A percentile compares a stretch with the other conserved stretches of the same genome.
Conservation (phyloP, 2,888 invertebrate species). For the Cheilosia vernalis region DNA sequence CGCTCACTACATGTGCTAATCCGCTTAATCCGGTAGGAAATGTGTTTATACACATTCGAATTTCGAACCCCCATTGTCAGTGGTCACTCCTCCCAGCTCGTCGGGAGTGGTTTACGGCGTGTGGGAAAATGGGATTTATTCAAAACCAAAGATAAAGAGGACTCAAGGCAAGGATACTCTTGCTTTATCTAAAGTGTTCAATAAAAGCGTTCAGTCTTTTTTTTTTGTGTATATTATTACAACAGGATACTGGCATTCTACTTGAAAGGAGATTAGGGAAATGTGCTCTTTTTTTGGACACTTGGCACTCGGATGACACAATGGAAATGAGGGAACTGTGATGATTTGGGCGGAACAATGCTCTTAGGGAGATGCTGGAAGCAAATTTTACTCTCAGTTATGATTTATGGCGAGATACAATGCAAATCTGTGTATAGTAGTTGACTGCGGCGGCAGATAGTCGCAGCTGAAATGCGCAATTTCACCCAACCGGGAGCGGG, state of each 20-base stretch:
- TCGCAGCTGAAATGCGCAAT: conserved; percentile 45
- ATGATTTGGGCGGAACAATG: conserved; percentile 65
- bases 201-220: conserved; percentile 1
- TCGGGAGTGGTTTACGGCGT: conserved; percentile 32
- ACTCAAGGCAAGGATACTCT: conserved; percentile 39
- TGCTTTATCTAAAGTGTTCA: conserved; percentile 73
- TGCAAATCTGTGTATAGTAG: conserved; percentile 3
- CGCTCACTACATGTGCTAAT: conserved; percentile 46
- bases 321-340: conserved; percentile 39
- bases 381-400: conserved; percentile 26
- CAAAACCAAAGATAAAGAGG: conserved; percentile 66
- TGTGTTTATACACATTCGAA: conserved; percentile 58
- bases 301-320: conserved; percentile 40
- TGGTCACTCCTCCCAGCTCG: conserved; percentile 61
- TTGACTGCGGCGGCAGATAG: neutral
- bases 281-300: conserved; percentile 39
- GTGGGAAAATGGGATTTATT: conserved; percentile 73
- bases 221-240: conserved; percentile 9
- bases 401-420: conserved; percentile 1
- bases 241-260: conserved; percentile 18
- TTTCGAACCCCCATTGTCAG: conserved; percentile 59
- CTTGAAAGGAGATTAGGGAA: conserved; percentile 49
- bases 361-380: conserved; percentile 22
- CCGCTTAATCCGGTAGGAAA: conserved; percentile 69
- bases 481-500: conserved; percentile 32